Evolutionary conservation across 2,113 vertebrate genomes (phyloP).

Genomic region (Barbus barbus): DNA sequence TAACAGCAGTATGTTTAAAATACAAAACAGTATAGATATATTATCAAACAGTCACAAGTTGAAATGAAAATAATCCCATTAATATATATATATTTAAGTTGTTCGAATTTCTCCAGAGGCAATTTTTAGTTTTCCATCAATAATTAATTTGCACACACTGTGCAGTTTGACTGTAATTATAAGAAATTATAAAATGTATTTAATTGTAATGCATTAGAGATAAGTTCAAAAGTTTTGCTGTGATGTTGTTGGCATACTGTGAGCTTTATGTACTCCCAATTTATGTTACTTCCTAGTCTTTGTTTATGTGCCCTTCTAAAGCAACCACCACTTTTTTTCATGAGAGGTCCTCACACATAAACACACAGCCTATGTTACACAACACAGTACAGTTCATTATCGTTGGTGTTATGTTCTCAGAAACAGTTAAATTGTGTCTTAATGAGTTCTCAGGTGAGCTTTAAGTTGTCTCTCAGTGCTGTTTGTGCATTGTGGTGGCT

Average conservation of each 20-base stretch:
- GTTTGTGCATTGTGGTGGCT: not conserved
- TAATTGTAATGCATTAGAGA: too few species aligned
- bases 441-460: constrained; percentile 34
- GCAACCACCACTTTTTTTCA: not conserved
- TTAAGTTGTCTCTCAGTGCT: not conserved
- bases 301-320: not conserved
- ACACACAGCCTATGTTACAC: not conserved
- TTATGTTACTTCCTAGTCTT: not conserved
- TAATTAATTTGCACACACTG: too few species aligned
- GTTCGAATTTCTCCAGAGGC: too few species aligned
- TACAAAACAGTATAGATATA: too few species aligned
- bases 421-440: not conserved
- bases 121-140: too few species aligned
- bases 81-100: too few species aligned
- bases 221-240: not conserved
- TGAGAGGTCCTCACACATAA: not conserved
- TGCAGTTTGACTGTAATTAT: too few species aligned
- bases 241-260: not conserved
- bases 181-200: too few species aligned
- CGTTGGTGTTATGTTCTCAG: constrained; percentile 10
- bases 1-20: too few species aligned
- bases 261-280: not conserved
- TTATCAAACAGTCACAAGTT: too few species aligned
- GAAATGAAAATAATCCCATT: too few species aligned
- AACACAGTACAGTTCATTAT: constrained; percentile 14